phyloP scores from a whole-genome alignment of 1,140 invertebrate genomes.

The Drosophila rufa region DNA sequence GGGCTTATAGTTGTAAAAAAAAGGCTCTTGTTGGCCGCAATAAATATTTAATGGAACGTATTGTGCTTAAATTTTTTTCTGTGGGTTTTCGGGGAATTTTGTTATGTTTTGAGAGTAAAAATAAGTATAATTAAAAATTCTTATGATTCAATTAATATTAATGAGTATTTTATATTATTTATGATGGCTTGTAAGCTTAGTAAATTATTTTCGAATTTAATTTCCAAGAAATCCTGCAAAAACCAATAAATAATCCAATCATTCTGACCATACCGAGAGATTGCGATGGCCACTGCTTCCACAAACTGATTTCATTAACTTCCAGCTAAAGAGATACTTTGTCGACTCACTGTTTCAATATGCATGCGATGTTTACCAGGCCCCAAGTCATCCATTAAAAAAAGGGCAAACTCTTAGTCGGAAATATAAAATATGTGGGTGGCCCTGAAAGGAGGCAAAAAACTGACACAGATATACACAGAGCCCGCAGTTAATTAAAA shows the following conservation, averaged over 20 bases:
- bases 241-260: not conserved
- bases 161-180: not conserved
- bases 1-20: slow-evolving; percentile 11
- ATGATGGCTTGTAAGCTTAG: too few species aligned
- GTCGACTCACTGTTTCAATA: slow-evolving; percentile 13
- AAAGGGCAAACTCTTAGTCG: slow-evolving; percentile 14
- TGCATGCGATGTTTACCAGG: slow-evolving; percentile 30
- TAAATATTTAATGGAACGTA: not conserved
- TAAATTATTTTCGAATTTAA: not conserved
- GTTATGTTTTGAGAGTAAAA: not conserved
- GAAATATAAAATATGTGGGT: slow-evolving; percentile 13
- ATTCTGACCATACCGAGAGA: too few species aligned
- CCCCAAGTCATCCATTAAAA: slow-evolving; percentile 41
- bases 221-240: not conserved
- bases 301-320: slow-evolving; percentile 12
- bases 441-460: slow-evolving; percentile 3
- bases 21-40: not conserved
- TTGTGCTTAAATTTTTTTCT: not conserved
- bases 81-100: not conserved
- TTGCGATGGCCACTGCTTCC: not conserved
- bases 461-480: slow-evolving; percentile 33
- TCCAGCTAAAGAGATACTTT: not conserved
- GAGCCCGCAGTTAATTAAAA: slow-evolving; percentile 48
- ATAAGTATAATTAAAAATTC: not conserved
- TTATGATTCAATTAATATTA: not conserved